Base-by-base conservation (phyloP, 2,888 invertebrate genomes). In the Xestoiulus laeticollis region DNA sequence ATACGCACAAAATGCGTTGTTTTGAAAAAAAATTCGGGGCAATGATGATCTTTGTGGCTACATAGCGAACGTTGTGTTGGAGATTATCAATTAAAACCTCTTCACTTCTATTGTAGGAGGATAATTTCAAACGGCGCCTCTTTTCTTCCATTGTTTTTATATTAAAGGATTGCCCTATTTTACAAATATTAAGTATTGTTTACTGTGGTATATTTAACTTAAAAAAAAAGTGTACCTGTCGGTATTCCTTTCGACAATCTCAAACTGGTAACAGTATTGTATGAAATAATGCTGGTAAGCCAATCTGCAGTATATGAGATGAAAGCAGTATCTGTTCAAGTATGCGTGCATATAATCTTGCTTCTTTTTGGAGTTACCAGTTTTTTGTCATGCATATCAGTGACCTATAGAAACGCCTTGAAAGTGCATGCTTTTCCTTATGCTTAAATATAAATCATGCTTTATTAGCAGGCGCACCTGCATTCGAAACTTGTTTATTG, bases 381-480 rank as follows among this genome's bases (percentile, higher is more conserved):
- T 68, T 68, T 68, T 22, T 68, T 10, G 26, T 10, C 30, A 26
- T 1, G 78, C 30, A 78, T 30, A 78, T 30, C 78, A 26, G 78
- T 78, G 78, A 30, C 78, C 30, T 78, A 68, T 26, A 68, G 30
- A 78, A 78, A 78, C 78, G 78, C 78, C 30, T 78, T 78, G 78
- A 78, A 78, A 78, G 26, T 78, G 12, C n/a, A n/a, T n/a, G n/a
- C 30, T 30, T 78, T 78, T 78, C 78, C 78, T 78, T 78, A 78
- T 78, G 30, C 78, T 78, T 30, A 78, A 26, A 30, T 78, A 14
- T 78, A 78, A 78, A 14, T 26, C 30, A 8, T 30, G 22, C 26
- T 78, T 78, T 12, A 78, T 30, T 26, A 78, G 2, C 78, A 78
- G 26, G 78, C 14, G 78, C 78, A 78, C 78, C 78, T 78, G 78